Evolutionary conservation across 2,888 invertebrate species (phyloP).

Genomic region (Trachelus troglodyta): DNA sequence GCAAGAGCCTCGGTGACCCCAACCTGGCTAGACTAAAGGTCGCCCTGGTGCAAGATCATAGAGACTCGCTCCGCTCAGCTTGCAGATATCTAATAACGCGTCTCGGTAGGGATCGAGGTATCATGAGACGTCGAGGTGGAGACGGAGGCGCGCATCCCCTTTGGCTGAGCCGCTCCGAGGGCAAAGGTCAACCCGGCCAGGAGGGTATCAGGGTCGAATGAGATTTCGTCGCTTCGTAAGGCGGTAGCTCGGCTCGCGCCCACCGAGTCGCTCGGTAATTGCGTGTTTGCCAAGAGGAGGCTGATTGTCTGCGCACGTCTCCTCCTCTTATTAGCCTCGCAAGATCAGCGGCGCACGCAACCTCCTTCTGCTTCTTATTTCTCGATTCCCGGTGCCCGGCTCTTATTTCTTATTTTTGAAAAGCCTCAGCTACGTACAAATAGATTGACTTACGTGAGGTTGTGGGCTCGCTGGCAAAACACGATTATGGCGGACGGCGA

Average conservation of each 20-base stretch:
- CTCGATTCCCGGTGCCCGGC: background rate
- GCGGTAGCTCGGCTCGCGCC: slow-evolving; percentile 44
- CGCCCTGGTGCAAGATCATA: slow-evolving; percentile 8
- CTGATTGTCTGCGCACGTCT: slow-evolving; percentile 17
- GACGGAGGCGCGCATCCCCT: no score
- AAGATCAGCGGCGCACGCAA: slow-evolving; percentile 31
- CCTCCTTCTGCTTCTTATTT: slow-evolving; percentile 1
- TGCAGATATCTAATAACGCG: no score
- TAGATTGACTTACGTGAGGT: no score
- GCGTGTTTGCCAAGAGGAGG: slow-evolving; percentile 52
- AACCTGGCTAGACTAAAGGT: slow-evolving; percentile 33
- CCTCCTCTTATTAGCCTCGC: slow-evolving; percentile 55
- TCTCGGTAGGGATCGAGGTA: no score
- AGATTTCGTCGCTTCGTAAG: slow-evolving; percentile 39
- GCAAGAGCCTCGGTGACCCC: slow-evolving; percentile 29
- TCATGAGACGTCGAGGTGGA: no score
- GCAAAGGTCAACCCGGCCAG: no score
- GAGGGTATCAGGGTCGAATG: slow-evolving; percentile 12
- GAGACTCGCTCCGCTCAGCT: no score
- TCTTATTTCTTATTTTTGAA: no score
- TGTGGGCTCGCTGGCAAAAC: background rate
- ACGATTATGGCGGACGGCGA: background rate
- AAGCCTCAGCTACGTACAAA: no score
- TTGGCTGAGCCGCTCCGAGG: no score
- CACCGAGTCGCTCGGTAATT: slow-evolving; percentile 34